Evolutionary conservation across 2,113 vertebrate genomes (phyloP).

Genomic region (Calonectris borealis): DNA sequence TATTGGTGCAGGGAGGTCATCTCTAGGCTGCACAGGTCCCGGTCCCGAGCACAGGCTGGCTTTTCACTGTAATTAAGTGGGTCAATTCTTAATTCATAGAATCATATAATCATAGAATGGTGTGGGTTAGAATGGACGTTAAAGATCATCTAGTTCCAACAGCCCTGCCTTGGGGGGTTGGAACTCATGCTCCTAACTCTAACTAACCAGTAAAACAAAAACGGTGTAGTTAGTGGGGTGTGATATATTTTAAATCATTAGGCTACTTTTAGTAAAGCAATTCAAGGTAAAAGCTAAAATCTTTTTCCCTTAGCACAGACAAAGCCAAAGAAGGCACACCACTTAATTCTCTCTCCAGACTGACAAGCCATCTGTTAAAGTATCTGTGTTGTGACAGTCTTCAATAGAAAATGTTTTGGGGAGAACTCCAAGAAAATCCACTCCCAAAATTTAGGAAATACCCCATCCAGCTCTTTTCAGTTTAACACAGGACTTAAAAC

Average conservation of each 20-base stretch:
- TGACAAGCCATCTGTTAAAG: not conserved
- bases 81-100: not conserved
- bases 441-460: not conserved
- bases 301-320: not conserved
- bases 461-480: not conserved
- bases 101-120: not conserved
- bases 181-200: not conserved
- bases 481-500: not conserved
- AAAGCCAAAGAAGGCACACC: not conserved
- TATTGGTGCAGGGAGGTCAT: not conserved
- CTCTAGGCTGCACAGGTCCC: not conserved
- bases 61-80: not conserved
- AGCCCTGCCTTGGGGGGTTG: accelerated
- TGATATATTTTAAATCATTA: not conserved
- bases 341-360: not conserved
- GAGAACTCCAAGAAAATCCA: not conserved
- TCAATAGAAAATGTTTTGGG: not conserved
- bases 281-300: not conserved
- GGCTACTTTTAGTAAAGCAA: not conserved
- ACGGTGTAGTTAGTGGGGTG: not conserved
- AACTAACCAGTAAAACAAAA: not conserved
- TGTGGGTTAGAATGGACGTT: not conserved
- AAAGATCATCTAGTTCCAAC: not conserved
- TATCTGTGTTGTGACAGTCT: slow-evolving; percentile 8
- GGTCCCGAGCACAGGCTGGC: not conserved